A percentile compares a stretch with the other conserved stretches of the same genome.
These are phyloP conservation scores for Ophion slaviceki DNA, from an alignment of 2,888 invertebrate species.

Conservation along the genomic window DNA sequence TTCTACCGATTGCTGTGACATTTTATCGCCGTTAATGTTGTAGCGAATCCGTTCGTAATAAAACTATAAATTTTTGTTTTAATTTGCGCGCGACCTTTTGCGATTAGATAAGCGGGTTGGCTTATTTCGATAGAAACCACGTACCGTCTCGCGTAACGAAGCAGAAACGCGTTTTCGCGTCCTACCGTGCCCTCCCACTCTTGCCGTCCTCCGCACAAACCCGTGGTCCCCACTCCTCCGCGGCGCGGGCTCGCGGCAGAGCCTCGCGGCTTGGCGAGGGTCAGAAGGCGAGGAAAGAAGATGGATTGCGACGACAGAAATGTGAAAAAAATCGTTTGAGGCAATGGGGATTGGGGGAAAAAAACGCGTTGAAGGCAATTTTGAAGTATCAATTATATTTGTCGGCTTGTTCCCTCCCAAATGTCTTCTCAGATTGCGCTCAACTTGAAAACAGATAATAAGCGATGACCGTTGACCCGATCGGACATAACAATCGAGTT, in stretches of 20 bases:
- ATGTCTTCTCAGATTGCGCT: conserved; percentile 34
- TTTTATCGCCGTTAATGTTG: conserved; percentile 8
- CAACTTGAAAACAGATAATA: conserved; percentile 56
- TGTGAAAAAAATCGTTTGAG: not conserved
- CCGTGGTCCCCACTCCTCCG: not conserved
- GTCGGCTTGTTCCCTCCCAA: not conserved
- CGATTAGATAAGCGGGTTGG: not conserved
- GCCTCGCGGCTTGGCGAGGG: not conserved
- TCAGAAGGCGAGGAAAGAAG: not conserved
- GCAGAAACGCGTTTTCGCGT: not conserved
- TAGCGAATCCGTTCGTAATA: no score
- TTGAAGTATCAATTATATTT: conserved; percentile 8
- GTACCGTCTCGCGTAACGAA: not conserved
- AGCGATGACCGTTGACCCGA: conserved; percentile 74
- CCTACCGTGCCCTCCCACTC: not conserved
- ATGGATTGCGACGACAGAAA: not conserved
- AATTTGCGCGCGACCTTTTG: not conserved
- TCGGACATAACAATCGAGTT: conserved; percentile 72
- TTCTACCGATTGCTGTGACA: not conserved
- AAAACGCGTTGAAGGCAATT: not conserved
- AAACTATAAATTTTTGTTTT: not conserved
- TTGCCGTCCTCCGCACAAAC: not conserved
- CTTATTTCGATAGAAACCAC: not conserved
- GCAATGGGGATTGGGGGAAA: not conserved
- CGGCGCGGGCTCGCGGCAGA: not conserved